phyloP scores from a whole-genome alignment of 2,797 vertebrate genomes.

The Australoheros facetus region DNA sequence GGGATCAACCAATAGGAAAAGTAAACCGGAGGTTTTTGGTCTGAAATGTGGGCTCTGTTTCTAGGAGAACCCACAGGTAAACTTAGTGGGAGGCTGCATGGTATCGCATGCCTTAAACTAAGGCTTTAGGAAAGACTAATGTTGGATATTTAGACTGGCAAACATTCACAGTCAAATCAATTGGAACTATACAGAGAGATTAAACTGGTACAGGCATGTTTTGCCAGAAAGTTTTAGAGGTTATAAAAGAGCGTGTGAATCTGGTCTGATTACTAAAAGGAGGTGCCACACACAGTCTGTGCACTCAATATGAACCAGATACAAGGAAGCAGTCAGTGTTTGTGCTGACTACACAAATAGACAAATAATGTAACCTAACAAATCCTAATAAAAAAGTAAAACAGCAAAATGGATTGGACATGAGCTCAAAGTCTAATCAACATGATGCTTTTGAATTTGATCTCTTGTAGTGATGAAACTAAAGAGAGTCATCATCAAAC shows the following conservation, averaged over 20 bases:
- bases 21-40: neutral
- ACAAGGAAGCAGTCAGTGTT: neutral
- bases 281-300: neutral
- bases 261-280: neutral
- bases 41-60: constrained; percentile 2
- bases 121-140: neutral
- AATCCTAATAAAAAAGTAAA: neutral
- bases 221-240: neutral
- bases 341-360: neutral
- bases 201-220: neutral
- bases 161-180: neutral
- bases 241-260: neutral
- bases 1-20: constrained; percentile 14
- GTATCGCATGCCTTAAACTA: neutral
- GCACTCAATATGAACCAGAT: neutral
- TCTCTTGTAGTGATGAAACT: neutral
- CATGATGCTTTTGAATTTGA: neutral
- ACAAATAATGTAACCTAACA: neutral
- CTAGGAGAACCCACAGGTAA: neutral
- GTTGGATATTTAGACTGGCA: neutral
- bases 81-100: neutral
- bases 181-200: neutral
- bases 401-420: neutral
- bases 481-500: neutral
- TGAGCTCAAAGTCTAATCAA: neutral